Conservation (phyloP, 1,140 invertebrate species). For the Vollenhovia emeryi region DNA sequence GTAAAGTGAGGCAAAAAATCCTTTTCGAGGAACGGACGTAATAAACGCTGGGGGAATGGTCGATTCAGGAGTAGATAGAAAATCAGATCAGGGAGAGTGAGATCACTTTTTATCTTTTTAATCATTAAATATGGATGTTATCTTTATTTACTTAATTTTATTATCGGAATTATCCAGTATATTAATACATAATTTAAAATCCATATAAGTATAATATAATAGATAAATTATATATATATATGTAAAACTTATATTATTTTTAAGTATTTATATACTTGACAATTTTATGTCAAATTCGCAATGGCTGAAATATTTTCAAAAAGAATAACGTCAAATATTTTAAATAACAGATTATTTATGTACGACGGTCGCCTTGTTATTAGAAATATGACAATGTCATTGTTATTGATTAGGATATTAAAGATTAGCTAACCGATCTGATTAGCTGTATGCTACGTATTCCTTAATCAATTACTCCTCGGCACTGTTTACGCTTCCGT, state of each 20-base stretch:
- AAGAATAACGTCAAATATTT: neutral
- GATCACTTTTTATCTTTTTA: neutral
- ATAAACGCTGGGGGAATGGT: neutral
- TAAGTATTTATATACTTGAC: neutral
- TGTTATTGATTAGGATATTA: neutral
- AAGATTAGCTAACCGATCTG: neutral
- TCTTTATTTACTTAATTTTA: no score
- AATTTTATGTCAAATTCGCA: neutral
- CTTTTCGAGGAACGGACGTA: neutral
- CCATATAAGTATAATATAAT: no score
- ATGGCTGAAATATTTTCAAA: neutral
- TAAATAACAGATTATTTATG: neutral
- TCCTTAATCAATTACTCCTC: neutral
- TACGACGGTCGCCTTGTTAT: neutral
- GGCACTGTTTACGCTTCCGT: neutral
- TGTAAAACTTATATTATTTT: neutral
- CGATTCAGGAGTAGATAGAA: conserved; percentile 2
- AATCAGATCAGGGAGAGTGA: neutral
- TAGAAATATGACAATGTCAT: neutral
- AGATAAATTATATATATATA: neutral
- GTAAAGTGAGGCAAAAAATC: neutral
- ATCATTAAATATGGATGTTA: neutral
- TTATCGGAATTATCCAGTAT: no score
- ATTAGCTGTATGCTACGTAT: neutral
- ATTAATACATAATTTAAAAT: no score